These are phyloP conservation scores for Panthera leo DNA, from an alignment of 2,113 vertebrate species.

Conservation along the genomic window DNA sequence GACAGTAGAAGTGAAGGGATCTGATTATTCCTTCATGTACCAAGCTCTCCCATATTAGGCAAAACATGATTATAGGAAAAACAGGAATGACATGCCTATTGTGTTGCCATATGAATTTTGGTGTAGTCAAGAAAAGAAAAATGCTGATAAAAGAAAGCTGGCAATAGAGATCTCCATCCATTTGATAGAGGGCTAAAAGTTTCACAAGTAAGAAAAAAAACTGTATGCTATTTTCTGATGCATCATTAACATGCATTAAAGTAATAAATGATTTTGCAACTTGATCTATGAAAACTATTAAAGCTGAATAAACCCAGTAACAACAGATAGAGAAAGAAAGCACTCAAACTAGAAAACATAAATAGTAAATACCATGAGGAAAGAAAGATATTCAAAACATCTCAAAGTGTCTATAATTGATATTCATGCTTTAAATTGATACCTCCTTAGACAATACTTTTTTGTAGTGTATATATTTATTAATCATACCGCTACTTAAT, in stretches of 20 bases:
- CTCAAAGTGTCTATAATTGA: neutral
- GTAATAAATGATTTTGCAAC: neutral
- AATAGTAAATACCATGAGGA: neutral
- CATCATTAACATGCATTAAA: neutral
- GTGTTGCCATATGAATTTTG: neutral
- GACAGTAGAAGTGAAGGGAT: neutral
- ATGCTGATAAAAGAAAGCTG: neutral
- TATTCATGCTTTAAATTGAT: neutral
- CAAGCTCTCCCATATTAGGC: neutral
- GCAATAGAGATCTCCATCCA: neutral
- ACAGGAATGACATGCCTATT: neutral
- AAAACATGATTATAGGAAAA: neutral
- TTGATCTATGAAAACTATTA: neutral
- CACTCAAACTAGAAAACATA: neutral
- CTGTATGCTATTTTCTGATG: neutral
- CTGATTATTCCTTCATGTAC: neutral
- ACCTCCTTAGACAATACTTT: neutral
- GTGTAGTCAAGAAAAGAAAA: neutral
- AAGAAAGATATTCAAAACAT: neutral
- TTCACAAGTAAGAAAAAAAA: neutral
- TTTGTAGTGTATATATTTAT: neutral
- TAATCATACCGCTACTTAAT: neutral
- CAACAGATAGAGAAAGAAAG: neutral
- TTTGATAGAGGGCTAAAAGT: neutral
- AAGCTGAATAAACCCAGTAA: neutral